Conservation (phyloP, 2,888 invertebrate genomes). For the Heliconius ethilla region DNA sequence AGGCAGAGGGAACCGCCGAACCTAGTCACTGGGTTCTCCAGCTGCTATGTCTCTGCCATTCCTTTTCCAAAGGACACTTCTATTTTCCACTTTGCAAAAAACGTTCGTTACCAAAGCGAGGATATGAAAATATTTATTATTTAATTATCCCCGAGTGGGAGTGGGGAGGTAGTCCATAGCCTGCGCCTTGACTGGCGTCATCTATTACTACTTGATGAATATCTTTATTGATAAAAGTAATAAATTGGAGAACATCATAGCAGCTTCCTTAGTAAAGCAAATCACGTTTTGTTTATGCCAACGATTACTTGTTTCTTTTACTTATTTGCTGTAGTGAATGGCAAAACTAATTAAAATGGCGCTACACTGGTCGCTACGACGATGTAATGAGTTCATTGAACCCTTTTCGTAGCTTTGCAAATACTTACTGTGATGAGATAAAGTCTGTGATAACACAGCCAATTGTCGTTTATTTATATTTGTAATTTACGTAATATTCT, state of each 20-base stretch:
- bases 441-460: background rate
- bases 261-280: conserved; percentile 1
- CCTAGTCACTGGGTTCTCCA: too few species aligned
- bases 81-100: too few species aligned
- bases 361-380: conserved; percentile 19
- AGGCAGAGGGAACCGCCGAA: too few species aligned
- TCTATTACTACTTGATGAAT: background rate
- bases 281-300: conserved; percentile 36
- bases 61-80: too few species aligned
- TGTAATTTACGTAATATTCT: background rate
- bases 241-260: background rate
- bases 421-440: conserved; percentile 12
- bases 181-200: too few species aligned
- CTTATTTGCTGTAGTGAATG: conserved; percentile 37
- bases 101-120: too few species aligned
- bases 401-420: conserved; percentile 26
- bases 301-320: conserved; percentile 39
- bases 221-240: background rate
- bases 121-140: too few species aligned
- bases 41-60: too few species aligned
- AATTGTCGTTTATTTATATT: background rate
- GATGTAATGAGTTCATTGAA: conserved; percentile 32
- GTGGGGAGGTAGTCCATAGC: too few species aligned
- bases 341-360: conserved; percentile 40
- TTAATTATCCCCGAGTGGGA: too few species aligned